A percentile compares a stretch with the other conserved stretches of the same genome.
Conservation (phyloP, 2,888 invertebrate species). For the Athalia cordata region DNA sequence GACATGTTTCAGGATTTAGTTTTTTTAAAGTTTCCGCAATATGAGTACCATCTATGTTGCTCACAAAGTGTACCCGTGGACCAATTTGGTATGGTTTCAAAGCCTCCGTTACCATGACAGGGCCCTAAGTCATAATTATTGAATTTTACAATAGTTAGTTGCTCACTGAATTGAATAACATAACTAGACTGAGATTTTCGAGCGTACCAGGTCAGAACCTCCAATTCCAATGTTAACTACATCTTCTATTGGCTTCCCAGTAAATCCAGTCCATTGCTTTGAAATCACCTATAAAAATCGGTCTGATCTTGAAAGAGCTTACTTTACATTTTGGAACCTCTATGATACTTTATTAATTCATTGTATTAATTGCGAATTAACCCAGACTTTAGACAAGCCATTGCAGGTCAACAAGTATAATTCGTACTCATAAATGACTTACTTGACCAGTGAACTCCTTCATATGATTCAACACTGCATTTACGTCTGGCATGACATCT, state of each 20-base stretch:
- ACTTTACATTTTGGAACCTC: no score
- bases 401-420: not conserved
- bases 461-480: slow-evolving; percentile 94
- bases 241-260: slow-evolving; percentile 96
- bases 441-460: slow-evolving; percentile 91
- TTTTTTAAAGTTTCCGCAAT: slow-evolving; percentile 94
- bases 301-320: no score
- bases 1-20: slow-evolving; percentile 92
- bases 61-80: slow-evolving; percentile 94
- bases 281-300: slow-evolving; percentile 60
- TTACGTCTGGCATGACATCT: slow-evolving; percentile 96
- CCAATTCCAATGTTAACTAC: slow-evolving; percentile 99
- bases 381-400: slow-evolving; percentile 75
- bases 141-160: not conserved
- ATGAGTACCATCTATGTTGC: slow-evolving; percentile 99
- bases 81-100: slow-evolving; percentile 93
- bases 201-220: slow-evolving; percentile 92
- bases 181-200: not conserved
- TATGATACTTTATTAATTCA: no score
- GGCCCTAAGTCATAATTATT: slow-evolving; percentile 79
- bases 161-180: slow-evolving; percentile 5
- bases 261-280: slow-evolving; percentile 74
- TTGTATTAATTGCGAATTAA: slow-evolving; percentile 77
- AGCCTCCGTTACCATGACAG: slow-evolving; percentile 99
- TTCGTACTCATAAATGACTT: slow-evolving; percentile 5